Percentiles rank a stretch among this genome's conserved stretches.
Evolutionary conservation across 2,113 vertebrate species (phyloP).

Genomic region (Tragelaphus imberbis): DNA sequence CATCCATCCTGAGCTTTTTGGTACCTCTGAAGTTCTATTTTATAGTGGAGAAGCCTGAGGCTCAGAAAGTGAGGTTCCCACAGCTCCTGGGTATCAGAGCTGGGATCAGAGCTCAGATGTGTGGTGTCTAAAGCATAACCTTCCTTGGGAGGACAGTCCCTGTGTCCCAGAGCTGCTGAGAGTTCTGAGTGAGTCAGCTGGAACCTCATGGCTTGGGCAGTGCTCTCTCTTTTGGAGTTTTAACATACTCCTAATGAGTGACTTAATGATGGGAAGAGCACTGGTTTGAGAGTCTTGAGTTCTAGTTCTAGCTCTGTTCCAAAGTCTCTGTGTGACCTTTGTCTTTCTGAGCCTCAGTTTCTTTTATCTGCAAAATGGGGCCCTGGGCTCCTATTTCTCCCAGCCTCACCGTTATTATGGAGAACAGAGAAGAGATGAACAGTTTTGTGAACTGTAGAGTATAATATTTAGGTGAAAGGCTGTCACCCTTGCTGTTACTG

Average conservation of each 20-base stretch:
- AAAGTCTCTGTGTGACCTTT: neutral
- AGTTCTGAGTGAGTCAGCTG: neutral
- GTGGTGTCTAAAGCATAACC: neutral
- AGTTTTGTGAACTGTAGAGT: neutral
- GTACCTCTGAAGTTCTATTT: neutral
- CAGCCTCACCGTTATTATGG: neutral
- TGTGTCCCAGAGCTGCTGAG: neutral
- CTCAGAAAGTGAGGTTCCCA: neutral
- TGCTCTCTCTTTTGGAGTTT: too few species aligned
- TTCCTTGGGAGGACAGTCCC: accelerated
- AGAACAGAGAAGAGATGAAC: neutral
- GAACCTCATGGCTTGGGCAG: accelerated
- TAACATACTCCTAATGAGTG: neutral
- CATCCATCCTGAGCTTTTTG: too few species aligned
- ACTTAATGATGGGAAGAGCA: neutral
- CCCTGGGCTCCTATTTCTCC: too few species aligned
- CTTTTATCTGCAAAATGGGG: neutral
- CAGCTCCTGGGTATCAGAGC: neutral
- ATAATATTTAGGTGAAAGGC: neutral
- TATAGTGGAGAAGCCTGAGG: neutral
- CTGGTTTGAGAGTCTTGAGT: neutral
- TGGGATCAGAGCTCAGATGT: neutral
- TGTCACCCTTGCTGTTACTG: neutral
- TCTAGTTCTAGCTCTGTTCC: neutral
- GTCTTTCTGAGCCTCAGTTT: neutral